phyloP scores from a whole-genome alignment of 2,888 invertebrate genomes.

The Isoperla grammatica region DNA sequence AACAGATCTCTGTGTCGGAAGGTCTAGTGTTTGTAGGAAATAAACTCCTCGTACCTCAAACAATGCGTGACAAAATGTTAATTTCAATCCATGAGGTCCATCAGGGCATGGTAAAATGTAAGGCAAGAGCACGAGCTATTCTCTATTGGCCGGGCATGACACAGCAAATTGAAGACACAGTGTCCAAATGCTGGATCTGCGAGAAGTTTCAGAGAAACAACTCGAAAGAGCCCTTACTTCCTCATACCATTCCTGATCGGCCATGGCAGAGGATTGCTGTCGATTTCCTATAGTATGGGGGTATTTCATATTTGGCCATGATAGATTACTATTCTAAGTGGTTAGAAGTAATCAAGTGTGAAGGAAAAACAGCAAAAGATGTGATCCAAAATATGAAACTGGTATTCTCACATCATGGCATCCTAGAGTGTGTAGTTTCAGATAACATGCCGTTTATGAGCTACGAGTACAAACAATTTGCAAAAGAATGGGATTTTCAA shows the following conservation, averaged over 20 bases:
- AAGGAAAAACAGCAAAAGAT: conserved; percentile 8
- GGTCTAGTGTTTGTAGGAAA: conserved; percentile 10
- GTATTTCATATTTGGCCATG: conserved; percentile 32
- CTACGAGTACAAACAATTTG: conserved; percentile 30
- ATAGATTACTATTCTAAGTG: conserved; percentile 35
- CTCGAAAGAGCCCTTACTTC: conserved; percentile 32
- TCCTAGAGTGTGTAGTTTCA: conserved; percentile 20
- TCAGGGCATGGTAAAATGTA: conserved; percentile 17
- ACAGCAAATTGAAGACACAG: conserved; percentile 3
- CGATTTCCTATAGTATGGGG: conserved; percentile 36
- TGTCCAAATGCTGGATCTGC: conserved; percentile 16
- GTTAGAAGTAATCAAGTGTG: conserved; percentile 27
- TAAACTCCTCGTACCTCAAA: background rate
- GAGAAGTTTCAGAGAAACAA: conserved; percentile 23
- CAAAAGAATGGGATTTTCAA: conserved; percentile 31
- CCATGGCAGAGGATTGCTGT: conserved; percentile 36
- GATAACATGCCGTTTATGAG: conserved; percentile 34
- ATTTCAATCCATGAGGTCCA: background rate
- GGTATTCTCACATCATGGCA: no score
- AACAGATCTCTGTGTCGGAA: background rate
- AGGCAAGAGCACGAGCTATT: conserved; percentile 2
- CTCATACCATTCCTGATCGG: conserved; percentile 34
- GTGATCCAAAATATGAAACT: conserved; percentile 21
- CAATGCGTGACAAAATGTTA: conserved; percentile 1
- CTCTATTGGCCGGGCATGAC: conserved; percentile 18